Evolutionary conservation across 2,797 vertebrate genomes (phyloP).

Genomic region (Pterois miles): DNA sequence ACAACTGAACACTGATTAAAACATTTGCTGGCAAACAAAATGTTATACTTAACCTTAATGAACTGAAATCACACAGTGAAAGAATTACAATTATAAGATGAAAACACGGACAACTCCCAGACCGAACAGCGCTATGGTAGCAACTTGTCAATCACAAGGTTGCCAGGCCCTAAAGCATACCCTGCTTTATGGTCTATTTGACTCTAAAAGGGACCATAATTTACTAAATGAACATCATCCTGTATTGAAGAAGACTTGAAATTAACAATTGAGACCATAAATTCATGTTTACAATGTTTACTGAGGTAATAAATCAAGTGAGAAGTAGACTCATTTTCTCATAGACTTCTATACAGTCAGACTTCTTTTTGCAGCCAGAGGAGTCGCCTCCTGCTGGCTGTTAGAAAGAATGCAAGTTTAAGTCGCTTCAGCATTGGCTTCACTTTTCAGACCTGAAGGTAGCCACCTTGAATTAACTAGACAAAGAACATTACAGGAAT

Average conservation of each 20-base stretch:
- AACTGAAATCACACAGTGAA: background rate
- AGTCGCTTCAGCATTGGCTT: background rate
- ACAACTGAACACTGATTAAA: too few species aligned
- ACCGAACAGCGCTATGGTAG: background rate
- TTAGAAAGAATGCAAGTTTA: background rate
- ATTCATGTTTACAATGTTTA: background rate
- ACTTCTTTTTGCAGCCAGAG: background rate
- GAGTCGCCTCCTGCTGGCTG: background rate
- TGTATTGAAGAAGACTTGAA: background rate
- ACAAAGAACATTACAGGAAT: background rate
- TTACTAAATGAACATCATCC: background rate
- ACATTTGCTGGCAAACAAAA: too few species aligned
- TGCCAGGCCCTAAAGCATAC: background rate
- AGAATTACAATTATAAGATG: background rate
- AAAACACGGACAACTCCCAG: background rate
- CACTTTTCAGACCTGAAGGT: background rate
- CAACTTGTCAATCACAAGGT: background rate
- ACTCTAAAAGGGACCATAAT: background rate
- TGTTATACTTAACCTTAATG: too few species aligned
- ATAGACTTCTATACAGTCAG: background rate
- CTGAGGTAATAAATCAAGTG: background rate
- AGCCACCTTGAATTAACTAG: background rate
- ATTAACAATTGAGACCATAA: background rate
- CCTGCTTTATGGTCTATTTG: background rate
- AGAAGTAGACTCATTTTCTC: background rate